Evolutionary conservation across 2,113 vertebrate genomes (phyloP).

Genomic region (Castor canadensis): DNA sequence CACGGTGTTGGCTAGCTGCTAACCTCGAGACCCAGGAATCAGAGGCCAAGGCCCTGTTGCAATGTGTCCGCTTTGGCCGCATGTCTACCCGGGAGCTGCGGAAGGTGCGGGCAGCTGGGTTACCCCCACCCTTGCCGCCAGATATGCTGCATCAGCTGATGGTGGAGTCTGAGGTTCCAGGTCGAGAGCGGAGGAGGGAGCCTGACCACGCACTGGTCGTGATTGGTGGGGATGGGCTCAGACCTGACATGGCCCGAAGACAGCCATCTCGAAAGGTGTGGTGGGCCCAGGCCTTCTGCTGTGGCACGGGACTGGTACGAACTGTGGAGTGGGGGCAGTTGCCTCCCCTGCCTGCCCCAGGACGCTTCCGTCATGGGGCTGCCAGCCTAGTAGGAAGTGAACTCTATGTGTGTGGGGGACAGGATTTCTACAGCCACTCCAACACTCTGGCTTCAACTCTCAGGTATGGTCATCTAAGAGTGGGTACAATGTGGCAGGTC

Average conservation of each 20-base stretch:
- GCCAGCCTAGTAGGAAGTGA: conserved; percentile 80
- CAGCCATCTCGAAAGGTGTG: conserved; percentile 88
- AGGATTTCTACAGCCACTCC: conserved; percentile 88
- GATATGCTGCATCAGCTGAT: conserved; percentile 73
- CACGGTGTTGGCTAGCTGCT: conserved; percentile 88
- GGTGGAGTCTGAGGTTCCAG: conserved; percentile 79
- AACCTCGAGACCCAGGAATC: conserved; percentile 82
- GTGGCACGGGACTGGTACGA: conserved; percentile 89
- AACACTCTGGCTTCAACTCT: conserved; percentile 90
- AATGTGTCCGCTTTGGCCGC: conserved; percentile 90
- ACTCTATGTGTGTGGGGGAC: conserved; percentile 92
- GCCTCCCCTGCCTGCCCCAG: conserved; percentile 87
- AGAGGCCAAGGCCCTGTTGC: conserved; percentile 85
- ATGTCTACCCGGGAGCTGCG: conserved; percentile 93
- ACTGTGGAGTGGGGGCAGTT: conserved; percentile 91
- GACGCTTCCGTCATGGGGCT: conserved; percentile 91
- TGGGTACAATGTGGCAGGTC: background rate
- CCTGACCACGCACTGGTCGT: conserved; percentile 88
- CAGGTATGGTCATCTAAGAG: conserved; percentile 85
- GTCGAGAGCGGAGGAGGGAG: conserved; percentile 83
- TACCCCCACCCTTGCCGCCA: conserved; percentile 80
- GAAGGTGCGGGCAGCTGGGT: conserved; percentile 86
- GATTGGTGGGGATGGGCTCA: conserved; percentile 90
- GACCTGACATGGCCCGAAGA: conserved; percentile 84
- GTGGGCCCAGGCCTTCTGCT: conserved; percentile 90